Conservation (phyloP, 2,113 vertebrate species). For the Cebidichthys violaceus region DNA sequence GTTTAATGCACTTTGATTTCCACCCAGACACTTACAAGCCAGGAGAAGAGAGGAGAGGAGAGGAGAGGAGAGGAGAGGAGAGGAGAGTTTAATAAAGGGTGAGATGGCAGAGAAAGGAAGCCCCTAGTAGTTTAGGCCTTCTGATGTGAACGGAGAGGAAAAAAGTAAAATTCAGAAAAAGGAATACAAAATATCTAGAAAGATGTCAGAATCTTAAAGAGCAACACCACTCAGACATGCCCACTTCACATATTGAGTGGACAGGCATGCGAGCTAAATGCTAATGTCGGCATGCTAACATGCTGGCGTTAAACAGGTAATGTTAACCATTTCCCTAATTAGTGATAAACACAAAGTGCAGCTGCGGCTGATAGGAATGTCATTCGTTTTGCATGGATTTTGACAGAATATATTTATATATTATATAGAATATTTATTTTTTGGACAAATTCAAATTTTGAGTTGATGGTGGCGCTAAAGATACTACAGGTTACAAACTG, state of each 20-base stretch:
- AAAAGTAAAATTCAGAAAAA: constrained; percentile 21
- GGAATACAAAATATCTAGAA: constrained; percentile 2
- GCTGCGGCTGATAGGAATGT: background rate
- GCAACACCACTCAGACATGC: background rate
- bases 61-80: constrained; percentile 26
- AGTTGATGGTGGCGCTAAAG: background rate
- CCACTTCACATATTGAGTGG: background rate
- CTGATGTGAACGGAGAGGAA: constrained; percentile 18
- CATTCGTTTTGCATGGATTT: background rate
- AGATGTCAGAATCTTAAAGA: constrained; percentile 1
- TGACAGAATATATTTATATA: background rate
- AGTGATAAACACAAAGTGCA: background rate
- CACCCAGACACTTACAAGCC: constrained; percentile 80
- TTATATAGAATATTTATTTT: too few species aligned
- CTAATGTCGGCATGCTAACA: background rate
- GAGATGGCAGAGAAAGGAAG: constrained; percentile 38
- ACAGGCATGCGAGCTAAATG: background rate
- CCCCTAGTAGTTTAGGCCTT: background rate
- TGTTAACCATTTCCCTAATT: background rate
- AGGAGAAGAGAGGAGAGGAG: constrained; percentile 58
- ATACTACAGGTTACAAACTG: background rate
- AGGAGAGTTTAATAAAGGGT: constrained; percentile 45
- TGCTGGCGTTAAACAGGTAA: background rate
- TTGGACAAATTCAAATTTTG: background rate
- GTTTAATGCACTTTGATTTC: constrained; percentile 97